These are phyloP conservation scores for Drosophila bipectinata DNA, from an alignment of 1,140 invertebrate species.

Conservation along the genomic window DNA sequence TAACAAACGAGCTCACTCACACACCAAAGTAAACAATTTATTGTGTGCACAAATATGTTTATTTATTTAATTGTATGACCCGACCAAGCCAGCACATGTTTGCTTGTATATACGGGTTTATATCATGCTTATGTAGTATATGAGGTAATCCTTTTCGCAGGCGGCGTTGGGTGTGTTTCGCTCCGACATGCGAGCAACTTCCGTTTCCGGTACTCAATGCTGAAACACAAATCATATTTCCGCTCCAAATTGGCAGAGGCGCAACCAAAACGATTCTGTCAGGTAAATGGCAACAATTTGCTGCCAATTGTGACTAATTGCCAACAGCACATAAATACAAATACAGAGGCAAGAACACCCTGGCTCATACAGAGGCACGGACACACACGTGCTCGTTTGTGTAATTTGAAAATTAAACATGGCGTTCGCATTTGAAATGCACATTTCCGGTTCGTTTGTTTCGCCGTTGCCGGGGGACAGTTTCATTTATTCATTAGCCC, in stretches of 20 bases:
- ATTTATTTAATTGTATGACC: conserved; percentile 32
- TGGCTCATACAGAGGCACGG: background rate
- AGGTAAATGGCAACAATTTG: conserved; percentile 54
- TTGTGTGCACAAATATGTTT: conserved; percentile 19
- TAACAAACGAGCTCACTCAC: conserved; percentile 27
- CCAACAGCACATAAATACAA: background rate
- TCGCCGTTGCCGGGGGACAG: conserved; percentile 1
- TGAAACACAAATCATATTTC: conserved; percentile 71
- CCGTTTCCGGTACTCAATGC: conserved; percentile 57
- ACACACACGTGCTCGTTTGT: conserved; percentile 5
- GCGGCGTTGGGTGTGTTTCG: conserved; percentile 1
- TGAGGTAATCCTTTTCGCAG: conserved; percentile 29
- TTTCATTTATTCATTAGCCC: conserved; percentile 48
- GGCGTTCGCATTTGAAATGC: conserved; percentile 54
- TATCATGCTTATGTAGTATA: background rate
- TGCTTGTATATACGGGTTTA: background rate
- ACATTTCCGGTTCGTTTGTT: conserved; percentile 52
- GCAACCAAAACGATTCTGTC: conserved; percentile 16
- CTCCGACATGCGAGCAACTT: conserved; percentile 63
- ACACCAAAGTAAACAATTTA: conserved; percentile 29
- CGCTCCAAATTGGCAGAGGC: conserved; percentile 44
- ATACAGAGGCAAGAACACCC: background rate
- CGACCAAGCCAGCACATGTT: background rate
- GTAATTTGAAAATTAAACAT: conserved; percentile 72
- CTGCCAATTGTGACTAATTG: conserved; percentile 46